phyloP scores from a whole-genome alignment of 2,888 invertebrate species.

The Gari tellinella region DNA sequence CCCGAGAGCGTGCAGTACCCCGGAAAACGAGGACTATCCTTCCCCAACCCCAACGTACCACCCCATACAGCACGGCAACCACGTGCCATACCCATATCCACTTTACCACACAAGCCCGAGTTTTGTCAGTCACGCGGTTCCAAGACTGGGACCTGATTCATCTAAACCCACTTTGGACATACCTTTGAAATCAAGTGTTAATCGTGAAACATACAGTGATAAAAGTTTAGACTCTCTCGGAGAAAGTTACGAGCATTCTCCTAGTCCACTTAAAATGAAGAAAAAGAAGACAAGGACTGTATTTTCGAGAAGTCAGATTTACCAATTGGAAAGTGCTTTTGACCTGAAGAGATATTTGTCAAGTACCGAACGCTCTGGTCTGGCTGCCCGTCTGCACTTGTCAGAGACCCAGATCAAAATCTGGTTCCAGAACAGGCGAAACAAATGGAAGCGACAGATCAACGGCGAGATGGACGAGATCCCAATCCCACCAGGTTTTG shows the following conservation, averaged over 20 bases:
- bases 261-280: constrained; percentile 54
- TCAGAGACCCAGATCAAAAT: constrained; percentile 63
- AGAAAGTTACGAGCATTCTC: constrained; percentile 52
- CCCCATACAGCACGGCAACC: constrained; percentile 6
- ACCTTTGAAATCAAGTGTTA: constrained; percentile 15
- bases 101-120: constrained; percentile 6
- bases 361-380: constrained; percentile 49
- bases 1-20: constrained; percentile 56
- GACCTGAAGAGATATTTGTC: constrained; percentile 59
- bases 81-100: constrained; percentile 3
- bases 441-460: constrained; percentile 66
- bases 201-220: constrained; percentile 26
- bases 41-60: constrained; percentile 40
- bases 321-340: constrained; percentile 58
- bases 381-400: constrained; percentile 44
- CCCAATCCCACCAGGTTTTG: constrained; percentile 50
- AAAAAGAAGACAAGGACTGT: constrained; percentile 57
- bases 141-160: neutral
- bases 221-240: constrained; percentile 60
- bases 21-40: constrained; percentile 48
- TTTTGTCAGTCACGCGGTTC: neutral
- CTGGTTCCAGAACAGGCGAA: constrained; percentile 65
- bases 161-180: constrained; percentile 1
- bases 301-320: constrained; percentile 57
- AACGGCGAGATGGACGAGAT: constrained; percentile 63